Conservation (phyloP, 2,888 invertebrate genomes). For the Bhutanitis thaidina region DNA sequence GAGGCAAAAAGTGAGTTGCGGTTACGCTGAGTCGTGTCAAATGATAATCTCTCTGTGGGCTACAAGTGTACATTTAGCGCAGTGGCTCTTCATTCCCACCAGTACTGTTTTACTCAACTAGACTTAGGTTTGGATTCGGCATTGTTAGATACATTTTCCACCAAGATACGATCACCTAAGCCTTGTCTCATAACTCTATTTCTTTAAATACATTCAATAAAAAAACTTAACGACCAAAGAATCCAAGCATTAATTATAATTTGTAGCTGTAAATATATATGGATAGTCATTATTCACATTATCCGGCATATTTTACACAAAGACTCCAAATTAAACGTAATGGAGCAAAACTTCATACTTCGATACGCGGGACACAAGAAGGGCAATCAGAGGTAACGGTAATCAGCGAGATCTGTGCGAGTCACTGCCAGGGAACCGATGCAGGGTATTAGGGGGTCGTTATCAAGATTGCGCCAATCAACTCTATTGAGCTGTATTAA, state of each 20-base stretch:
- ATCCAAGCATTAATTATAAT: not conserved
- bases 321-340: slow-evolving; percentile 18
- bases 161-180: too few relatives aligned
- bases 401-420: slow-evolving; percentile 37
- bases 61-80: too few relatives aligned
- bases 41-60: too few relatives aligned
- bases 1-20: too few relatives aligned
- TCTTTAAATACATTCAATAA: too few relatives aligned
- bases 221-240: not conserved
- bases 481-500: slow-evolving; percentile 45
- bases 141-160: too few relatives aligned
- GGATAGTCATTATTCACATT: not conserved
- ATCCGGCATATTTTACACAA: slow-evolving; percentile 17
- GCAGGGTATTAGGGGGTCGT: slow-evolving; percentile 34
- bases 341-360: slow-evolving; percentile 25
- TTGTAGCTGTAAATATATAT: slow-evolving; percentile 1
- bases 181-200: too few relatives aligned
- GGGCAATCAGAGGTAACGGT: slow-evolving; percentile 47
- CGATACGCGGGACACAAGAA: slow-evolving; percentile 41
- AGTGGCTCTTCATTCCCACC: too few relatives aligned
- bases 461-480: slow-evolving; percentile 73
- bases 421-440: slow-evolving; percentile 36
- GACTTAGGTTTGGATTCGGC: too few relatives aligned
- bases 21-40: too few relatives aligned
- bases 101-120: too few relatives aligned